Evolutionary conservation across 2,113 vertebrate genomes (phyloP).

Genomic region (Centropus bengalensis): DNA sequence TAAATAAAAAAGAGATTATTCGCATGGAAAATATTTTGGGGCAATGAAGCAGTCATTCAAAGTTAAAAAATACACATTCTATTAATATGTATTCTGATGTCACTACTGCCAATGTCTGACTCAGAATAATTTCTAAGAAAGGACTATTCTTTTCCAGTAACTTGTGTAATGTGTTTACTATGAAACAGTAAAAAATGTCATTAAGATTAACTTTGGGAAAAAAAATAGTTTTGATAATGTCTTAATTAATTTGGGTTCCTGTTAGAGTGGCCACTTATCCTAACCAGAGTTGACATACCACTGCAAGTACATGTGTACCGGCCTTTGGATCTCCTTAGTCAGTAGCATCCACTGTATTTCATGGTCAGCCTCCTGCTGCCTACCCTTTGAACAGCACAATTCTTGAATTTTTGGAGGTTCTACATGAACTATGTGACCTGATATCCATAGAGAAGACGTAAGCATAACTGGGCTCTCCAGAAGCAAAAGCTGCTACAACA

Average conservation of each 20-base stretch:
- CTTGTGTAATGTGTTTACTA: slow-evolving; percentile 31
- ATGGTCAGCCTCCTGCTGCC: background rate
- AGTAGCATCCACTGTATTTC: background rate
- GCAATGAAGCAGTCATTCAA: slow-evolving; percentile 55
- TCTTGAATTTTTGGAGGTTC: background rate
- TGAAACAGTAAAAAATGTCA: slow-evolving; percentile 45
- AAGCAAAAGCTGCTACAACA: background rate
- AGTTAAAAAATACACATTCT: slow-evolving; percentile 64
- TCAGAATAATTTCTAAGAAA: slow-evolving; percentile 65
- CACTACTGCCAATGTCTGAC: slow-evolving; percentile 46
- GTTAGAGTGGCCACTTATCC: background rate
- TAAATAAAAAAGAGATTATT: slow-evolving; percentile 51
- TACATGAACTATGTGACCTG: background rate
- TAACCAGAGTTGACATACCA: background rate
- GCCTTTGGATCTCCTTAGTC: background rate
- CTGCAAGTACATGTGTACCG: background rate
- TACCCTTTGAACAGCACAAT: background rate
- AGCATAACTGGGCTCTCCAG: background rate
- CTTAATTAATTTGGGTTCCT: background rate
- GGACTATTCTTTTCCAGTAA: slow-evolving; percentile 61
- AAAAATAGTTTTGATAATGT: background rate
- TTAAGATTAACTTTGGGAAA: background rate
- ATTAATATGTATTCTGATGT: slow-evolving; percentile 66
- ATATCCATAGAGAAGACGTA: background rate
- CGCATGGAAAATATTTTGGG: slow-evolving; percentile 31